Base-by-base conservation (phyloP, 2,888 invertebrate genomes). In the Gymnoscelis rufifasciata region DNA sequence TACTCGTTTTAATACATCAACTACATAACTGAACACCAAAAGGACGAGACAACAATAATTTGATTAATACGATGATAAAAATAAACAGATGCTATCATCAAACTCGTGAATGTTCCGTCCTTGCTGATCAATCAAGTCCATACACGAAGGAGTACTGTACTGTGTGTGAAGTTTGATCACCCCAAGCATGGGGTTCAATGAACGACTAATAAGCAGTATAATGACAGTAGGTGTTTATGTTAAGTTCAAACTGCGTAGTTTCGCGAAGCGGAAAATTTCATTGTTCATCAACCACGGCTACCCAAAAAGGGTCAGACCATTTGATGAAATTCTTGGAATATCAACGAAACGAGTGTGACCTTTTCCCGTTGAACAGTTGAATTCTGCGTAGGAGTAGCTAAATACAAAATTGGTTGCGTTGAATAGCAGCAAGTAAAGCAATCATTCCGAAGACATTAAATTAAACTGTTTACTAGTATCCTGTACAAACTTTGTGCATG, bases 341-440 rank as follows among this genome's bases (percentile, higher is more conserved):
- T 31, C 4, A 50, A 58, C 55, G 56, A 59, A 41, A 28, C 31
- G 7, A 24, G 68, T 62, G 56, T 70, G 73, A 74, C 74, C 72
- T 78, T 62, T 57, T 67, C 57, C 66, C 64, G 66, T 63, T 68
- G 66, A 64, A 33, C 33, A 33, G 31, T 33, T 35, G 70, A 74
- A 64, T 70, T 66, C 60, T 70, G 78, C 69, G 81, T 81, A 76
- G 80, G 79, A 70, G 81, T 69, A 64, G 71, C 71, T 74, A 78
- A 78, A 77, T 75, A 76, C 78, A 72, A 80, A 81, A 83, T 78
- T 78, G 75, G 72, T 68, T 81, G 75, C 81, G 69, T 71, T 66
- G 78, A 82, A 81, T 67, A 74, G 70, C 63, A 62, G 64, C 68
- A 68, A 74, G 68, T 65, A 71, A 72, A 51, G 68, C 67, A 71